Conservation (phyloP, 2,797 vertebrate genomes). For the Gambusia yucatana region DNA sequence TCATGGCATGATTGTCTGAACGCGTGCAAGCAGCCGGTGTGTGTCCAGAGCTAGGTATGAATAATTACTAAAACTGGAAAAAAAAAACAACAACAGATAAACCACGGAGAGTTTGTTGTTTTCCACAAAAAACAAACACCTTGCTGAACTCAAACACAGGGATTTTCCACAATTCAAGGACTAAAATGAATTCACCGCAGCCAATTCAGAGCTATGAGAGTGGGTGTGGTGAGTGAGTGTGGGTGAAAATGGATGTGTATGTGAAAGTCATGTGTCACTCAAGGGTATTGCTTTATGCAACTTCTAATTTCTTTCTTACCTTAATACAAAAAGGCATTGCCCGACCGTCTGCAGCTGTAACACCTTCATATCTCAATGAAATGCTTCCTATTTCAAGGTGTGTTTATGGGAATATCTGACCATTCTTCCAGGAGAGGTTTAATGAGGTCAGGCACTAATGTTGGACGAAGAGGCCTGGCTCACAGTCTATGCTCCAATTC, state of each 20-base stretch:
- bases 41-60: neutral
- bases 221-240: conserved; percentile 6
- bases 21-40: neutral
- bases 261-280: neutral
- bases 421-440: neutral
- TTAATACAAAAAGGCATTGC: neutral
- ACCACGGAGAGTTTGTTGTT: neutral
- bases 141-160: no score
- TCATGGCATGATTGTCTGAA: neutral
- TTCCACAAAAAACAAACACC: neutral
- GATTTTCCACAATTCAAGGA: conserved; percentile 4
- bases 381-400: neutral
- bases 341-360: neutral
- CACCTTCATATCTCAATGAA: neutral
- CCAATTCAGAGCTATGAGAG: neutral
- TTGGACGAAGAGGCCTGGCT: neutral
- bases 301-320: neutral
- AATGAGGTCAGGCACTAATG: neutral
- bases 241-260: conserved; percentile 2
- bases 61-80: neutral
- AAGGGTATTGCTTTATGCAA: neutral
- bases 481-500: neutral
- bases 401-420: neutral
- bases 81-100: neutral
- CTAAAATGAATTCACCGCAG: neutral